Percentiles rank a stretch among this genome's conserved stretches.
These are phyloP conservation scores for Tadarida brasiliensis DNA, from an alignment of 2,797 vertebrate species.

Conservation along the genomic window DNA sequence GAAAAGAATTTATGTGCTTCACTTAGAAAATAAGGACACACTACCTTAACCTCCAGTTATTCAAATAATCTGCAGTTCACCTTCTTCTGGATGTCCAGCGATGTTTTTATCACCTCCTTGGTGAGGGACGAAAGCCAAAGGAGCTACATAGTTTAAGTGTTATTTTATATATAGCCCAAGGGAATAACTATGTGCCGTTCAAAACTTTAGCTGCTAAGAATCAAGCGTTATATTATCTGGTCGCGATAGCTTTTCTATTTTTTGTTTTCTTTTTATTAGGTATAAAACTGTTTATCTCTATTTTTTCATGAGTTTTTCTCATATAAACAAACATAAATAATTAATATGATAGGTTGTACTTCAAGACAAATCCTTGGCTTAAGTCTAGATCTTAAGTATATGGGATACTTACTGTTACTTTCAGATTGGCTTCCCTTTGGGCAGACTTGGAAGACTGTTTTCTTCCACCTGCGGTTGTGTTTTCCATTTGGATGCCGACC, in stretches of 20 bases:
- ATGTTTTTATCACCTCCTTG: not conserved
- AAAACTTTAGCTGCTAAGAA: not conserved
- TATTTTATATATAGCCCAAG: slow-evolving; percentile 33
- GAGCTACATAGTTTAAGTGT: slow-evolving; percentile 20
- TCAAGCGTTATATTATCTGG: not conserved
- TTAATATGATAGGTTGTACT: slow-evolving; percentile 2
- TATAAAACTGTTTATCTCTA: not conserved
- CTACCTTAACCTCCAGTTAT: slow-evolving; percentile 23
- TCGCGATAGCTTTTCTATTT: not conserved
- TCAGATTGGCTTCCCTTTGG: not conserved
- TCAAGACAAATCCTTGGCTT: slow-evolving; percentile 2
- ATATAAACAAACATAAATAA: slow-evolving; percentile 30
- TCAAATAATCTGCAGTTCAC: not conserved
- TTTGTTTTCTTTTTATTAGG: slow-evolving; percentile 30
- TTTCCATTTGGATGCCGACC: not conserved
- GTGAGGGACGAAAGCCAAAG: not conserved
- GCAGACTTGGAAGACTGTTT: not conserved
- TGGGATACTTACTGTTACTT: not conserved
- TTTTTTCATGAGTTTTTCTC: slow-evolving; percentile 41
- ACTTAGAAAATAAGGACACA: slow-evolving; percentile 46
- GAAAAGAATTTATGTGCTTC: slow-evolving; percentile 34
- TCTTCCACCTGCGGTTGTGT: not conserved
- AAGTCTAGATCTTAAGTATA: not conserved
- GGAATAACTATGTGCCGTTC: not conserved
- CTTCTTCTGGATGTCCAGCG: not conserved